These are phyloP conservation scores for Furcifer pardalis DNA, from an alignment of 2,797 vertebrate species.

Conservation along the genomic window DNA sequence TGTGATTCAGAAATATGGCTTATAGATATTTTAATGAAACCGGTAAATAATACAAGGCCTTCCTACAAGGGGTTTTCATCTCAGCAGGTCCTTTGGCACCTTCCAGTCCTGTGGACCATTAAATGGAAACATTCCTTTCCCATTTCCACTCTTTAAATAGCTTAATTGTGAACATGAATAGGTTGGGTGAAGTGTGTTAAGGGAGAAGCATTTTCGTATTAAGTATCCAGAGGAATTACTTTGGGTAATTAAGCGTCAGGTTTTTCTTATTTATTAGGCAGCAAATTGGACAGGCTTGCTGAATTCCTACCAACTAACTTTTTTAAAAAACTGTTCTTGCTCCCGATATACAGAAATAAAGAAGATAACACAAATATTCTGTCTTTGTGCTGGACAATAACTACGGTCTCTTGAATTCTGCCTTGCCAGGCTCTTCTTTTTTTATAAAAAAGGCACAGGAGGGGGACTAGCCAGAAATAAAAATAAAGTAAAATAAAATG, in stretches of 20 bases:
- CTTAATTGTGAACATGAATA: conserved; percentile 6
- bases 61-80: rapidly evolving
- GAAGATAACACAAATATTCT: not conserved
- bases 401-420: not conserved
- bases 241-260: not conserved
- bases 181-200: not conserved
- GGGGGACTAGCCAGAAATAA: no score
- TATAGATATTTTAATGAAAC: not conserved
- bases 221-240: not conserved
- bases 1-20: not conserved
- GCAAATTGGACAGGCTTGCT: not conserved
- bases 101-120: not conserved
- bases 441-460: not conserved
- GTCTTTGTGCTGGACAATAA: not conserved
- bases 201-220: not conserved
- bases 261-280: not conserved
- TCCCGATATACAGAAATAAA: not conserved
- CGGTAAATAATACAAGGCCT: not conserved
- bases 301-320: not conserved
- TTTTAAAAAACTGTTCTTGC: not conserved
- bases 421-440: not conserved
- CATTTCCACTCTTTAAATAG: not conserved
- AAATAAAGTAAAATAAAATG: not conserved
- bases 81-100: conserved; percentile 6
- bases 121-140: not conserved